phyloP scores from a whole-genome alignment of 2,113 vertebrate species.

The Tragelaphus imberbis region DNA sequence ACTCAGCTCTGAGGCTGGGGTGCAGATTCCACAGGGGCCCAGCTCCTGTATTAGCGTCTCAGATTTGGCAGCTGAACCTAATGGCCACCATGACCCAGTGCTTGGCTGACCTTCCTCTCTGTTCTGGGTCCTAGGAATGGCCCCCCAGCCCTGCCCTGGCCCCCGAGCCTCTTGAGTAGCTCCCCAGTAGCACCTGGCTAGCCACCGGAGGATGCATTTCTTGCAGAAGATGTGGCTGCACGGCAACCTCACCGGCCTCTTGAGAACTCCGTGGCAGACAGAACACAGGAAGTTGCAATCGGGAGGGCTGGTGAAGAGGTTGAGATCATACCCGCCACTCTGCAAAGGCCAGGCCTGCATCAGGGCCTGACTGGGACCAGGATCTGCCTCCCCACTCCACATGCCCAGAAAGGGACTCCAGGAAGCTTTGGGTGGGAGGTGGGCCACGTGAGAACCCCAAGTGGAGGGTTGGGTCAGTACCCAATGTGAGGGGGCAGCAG shows the following conservation, averaged over 20 bases:
- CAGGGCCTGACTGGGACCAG: neutral
- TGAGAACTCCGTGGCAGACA: slow-evolving; percentile 88
- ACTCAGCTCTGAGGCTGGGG: neutral
- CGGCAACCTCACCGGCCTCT: slow-evolving; percentile 83
- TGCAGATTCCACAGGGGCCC: neutral
- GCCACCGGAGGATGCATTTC: slow-evolving; percentile 89
- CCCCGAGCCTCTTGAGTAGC: neutral
- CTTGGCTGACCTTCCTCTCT: neutral
- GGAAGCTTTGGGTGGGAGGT: neutral
- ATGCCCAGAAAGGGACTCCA: neutral
- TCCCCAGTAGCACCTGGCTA: slow-evolving; percentile 83
- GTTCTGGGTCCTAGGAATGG: neutral
- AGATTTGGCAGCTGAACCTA: neutral
- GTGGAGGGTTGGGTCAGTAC: neutral
- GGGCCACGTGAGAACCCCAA: neutral
- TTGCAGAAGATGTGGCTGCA: slow-evolving; percentile 92
- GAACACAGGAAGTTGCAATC: slow-evolving; percentile 88
- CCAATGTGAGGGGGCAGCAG: neutral
- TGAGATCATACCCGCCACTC: slow-evolving; percentile 88
- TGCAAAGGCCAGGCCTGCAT: slow-evolving; percentile 62
- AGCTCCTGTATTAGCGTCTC: neutral
- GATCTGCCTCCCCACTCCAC: neutral
- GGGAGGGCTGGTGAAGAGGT: slow-evolving; percentile 85
- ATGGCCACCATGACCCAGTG: neutral
- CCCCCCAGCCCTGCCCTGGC: neutral